phyloP scores from a whole-genome alignment of 1,140 invertebrate species.

The Leptinotarsa defecta region DNA sequence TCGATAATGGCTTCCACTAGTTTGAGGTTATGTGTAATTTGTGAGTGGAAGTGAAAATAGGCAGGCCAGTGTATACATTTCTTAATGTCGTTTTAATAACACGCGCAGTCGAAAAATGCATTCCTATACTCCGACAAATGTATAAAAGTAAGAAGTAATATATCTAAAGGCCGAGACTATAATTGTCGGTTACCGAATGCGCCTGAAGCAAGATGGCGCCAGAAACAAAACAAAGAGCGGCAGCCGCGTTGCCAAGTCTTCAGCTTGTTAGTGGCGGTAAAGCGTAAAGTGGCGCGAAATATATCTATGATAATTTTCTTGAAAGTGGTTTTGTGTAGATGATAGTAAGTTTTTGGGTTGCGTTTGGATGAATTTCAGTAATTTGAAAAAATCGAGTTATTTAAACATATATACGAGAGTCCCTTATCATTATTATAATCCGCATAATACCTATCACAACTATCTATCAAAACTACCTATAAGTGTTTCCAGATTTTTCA shows the following conservation, averaged over 20 bases:
- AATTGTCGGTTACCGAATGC: slow-evolving; percentile 47
- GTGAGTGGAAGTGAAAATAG: not conserved
- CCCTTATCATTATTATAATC: no score
- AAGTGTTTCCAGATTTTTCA: no score
- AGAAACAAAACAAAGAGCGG: slow-evolving; percentile 48
- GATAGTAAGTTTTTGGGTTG: no score
- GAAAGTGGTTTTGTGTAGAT: not conserved
- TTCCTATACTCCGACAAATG: slow-evolving; percentile 11
- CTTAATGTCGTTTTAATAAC: slow-evolving; percentile 43
- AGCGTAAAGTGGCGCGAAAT: no score
- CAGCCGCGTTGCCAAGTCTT: slow-evolving; percentile 26
- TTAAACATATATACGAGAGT: no score
- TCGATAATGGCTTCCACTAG: not conserved
- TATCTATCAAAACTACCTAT: no score
- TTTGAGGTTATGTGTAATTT: slow-evolving; percentile 17
- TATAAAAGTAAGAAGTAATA: slow-evolving; percentile 46
- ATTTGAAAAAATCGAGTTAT: no score
- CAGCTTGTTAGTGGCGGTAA: not conserved
- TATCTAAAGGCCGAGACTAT: slow-evolving; percentile 50
- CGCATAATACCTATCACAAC: no score
- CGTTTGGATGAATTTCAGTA: no score
- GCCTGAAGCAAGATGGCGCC: slow-evolving; percentile 52
- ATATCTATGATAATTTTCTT: no score
- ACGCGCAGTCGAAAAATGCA: slow-evolving; percentile 9
- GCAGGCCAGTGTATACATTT: slow-evolving; percentile 22